These are phyloP conservation scores for Aurelia sp. DNA, from an alignment of 30 jellyfish, hydroid and myxozoan genomes.

Conservation along the genomic window DNA sequence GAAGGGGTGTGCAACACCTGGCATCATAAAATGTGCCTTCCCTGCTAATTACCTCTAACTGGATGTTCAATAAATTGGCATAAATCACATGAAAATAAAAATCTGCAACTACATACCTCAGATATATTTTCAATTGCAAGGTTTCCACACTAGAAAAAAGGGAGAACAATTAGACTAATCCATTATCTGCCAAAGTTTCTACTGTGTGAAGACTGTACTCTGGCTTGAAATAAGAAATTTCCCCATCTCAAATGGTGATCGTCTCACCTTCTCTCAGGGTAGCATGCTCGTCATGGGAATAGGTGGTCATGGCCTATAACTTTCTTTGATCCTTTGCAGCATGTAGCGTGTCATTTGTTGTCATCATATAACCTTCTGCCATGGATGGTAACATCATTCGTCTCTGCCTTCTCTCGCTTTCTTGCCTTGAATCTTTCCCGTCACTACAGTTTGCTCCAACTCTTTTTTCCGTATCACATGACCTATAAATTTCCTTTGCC, in stretches of 20 bases:
- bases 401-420: conserved; percentile 1
- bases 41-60: background rate
- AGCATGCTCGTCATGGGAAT: background rate
- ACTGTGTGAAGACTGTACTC: too few relatives aligned
- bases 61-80: background rate
- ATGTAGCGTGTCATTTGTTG: background rate
- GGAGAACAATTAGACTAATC: too few relatives aligned
- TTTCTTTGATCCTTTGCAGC: background rate
- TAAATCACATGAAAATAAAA: background rate
- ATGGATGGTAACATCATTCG: conserved; percentile 8
- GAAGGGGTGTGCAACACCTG: too few relatives aligned
- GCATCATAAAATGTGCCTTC: too few relatives aligned
- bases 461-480: background rate
- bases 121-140: conserved; percentile 62
- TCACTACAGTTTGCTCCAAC: background rate
- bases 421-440: background rate
- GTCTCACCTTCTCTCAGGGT: too few relatives aligned
- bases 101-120: conserved; percentile 47
- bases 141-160: conserved; percentile 73
- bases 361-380: conserved; percentile 3
- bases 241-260: too few relatives aligned
- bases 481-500: background rate
- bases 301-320: background rate
- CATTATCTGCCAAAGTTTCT: too few relatives aligned
- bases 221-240: too few relatives aligned